phyloP scores from a whole-genome alignment of 2,888 invertebrate species.

The Troides oblongomaculatus region DNA sequence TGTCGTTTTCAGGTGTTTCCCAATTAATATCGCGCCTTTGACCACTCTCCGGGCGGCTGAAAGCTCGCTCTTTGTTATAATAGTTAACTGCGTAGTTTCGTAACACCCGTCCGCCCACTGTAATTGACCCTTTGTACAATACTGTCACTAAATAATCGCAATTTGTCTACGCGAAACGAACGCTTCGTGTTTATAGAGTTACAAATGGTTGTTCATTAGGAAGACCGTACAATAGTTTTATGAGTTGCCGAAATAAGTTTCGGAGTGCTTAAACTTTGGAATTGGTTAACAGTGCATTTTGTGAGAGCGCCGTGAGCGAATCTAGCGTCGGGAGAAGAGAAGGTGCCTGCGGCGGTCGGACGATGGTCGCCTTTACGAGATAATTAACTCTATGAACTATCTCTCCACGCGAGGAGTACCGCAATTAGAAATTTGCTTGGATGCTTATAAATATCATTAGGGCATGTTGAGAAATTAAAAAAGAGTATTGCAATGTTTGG shows the following conservation, averaged over 20 bases:
- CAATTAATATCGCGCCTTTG: constrained; percentile 78
- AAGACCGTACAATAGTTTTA: constrained; percentile 67
- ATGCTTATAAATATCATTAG: constrained; percentile 64
- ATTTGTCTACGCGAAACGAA: constrained; percentile 38
- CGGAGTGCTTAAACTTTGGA: constrained; percentile 68
- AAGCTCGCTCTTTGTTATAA: constrained; percentile 66
- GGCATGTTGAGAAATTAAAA: constrained; percentile 36
- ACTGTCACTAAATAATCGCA: constrained; percentile 31
- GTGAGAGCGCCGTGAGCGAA: constrained; percentile 48
- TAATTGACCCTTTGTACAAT: constrained; percentile 47
- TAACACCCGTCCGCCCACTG: constrained; percentile 55
- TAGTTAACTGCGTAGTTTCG: constrained; percentile 60
- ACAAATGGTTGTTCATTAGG: constrained; percentile 52
- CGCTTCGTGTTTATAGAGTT: constrained; percentile 31
- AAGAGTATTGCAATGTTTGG: background rate
- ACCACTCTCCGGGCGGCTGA: constrained; percentile 58
- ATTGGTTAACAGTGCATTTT: constrained; percentile 74
- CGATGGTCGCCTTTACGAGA: constrained; percentile 54
- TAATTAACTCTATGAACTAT: constrained; percentile 76
- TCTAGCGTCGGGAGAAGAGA: constrained; percentile 41
- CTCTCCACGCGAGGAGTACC: constrained; percentile 57
- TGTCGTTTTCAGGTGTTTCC: constrained; percentile 77
- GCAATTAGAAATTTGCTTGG: constrained; percentile 67
- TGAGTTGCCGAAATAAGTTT: constrained; percentile 75
- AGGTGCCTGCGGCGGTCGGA: constrained; percentile 56